phyloP scores from a whole-genome alignment of 2,888 invertebrate genomes.

The Agrenia bidenticulata region DNA sequence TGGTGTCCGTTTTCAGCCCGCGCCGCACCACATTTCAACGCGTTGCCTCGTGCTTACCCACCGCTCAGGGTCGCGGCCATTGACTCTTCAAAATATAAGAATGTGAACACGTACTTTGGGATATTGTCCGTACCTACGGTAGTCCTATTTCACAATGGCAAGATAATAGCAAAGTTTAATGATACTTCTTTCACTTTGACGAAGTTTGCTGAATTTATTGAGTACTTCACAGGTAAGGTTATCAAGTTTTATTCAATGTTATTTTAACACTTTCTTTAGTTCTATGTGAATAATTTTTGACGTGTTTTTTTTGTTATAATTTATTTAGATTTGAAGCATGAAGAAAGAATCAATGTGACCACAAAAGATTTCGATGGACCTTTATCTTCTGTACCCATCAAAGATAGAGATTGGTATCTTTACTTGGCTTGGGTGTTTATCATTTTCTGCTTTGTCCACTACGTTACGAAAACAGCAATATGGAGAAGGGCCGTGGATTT shows the following conservation, averaged over 20 bases:
- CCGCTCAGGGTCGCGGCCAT: slow-evolving; percentile 83
- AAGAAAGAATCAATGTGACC: slow-evolving; percentile 67
- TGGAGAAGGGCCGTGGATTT: slow-evolving; percentile 80
- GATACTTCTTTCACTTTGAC: slow-evolving; percentile 77
- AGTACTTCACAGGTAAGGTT: slow-evolving; percentile 65
- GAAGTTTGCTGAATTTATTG: slow-evolving; percentile 74
- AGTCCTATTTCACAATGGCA: slow-evolving; percentile 84
- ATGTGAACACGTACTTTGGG: slow-evolving; percentile 82
- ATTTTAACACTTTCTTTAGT: no score
- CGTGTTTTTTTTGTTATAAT: slow-evolving; percentile 13
- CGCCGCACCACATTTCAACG: slow-evolving; percentile 88
- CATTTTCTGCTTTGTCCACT: slow-evolving; percentile 69
- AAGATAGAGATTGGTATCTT: slow-evolving; percentile 77
- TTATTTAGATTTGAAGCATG: slow-evolving; percentile 63
- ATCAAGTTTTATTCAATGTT: slow-evolving; percentile 13
- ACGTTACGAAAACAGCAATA: slow-evolving; percentile 73
- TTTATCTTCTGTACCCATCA: slow-evolving; percentile 72
- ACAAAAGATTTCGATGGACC: slow-evolving; percentile 79
- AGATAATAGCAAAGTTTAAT: slow-evolving; percentile 81
- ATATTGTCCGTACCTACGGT: slow-evolving; percentile 87
- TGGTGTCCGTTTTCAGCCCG: slow-evolving; percentile 88
- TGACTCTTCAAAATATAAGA: slow-evolving; percentile 59
- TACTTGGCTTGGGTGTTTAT: slow-evolving; percentile 84
- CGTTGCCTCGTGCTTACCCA: slow-evolving; percentile 82
- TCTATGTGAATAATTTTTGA: slow-evolving; percentile 15